Evolutionary conservation across 2,113 vertebrate species (phyloP).

Genomic region (Delphinus delphis): DNA sequence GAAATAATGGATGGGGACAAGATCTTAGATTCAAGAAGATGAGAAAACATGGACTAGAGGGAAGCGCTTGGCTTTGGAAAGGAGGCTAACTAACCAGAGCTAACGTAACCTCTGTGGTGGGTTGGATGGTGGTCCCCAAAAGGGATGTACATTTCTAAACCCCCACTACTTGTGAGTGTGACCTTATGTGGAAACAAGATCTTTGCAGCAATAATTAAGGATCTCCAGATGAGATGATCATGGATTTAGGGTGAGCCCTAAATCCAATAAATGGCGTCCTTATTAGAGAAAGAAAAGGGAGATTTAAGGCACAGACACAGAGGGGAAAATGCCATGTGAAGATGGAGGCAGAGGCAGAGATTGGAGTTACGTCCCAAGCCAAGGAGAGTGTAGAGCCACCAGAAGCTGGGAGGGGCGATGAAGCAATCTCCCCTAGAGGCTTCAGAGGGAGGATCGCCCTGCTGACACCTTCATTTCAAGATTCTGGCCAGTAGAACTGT

Average conservation of each 20-base stretch:
- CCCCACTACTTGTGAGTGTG: not conserved
- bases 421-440: not conserved
- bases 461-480: not conserved
- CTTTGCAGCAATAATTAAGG: not conserved
- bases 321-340: not conserved
- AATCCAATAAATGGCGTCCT: not conserved
- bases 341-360: not conserved
- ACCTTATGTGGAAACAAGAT: not conserved
- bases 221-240: not conserved
- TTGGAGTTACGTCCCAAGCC: not conserved
- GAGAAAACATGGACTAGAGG: not conserved
- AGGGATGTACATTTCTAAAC: not conserved
- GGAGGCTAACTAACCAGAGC: not conserved
- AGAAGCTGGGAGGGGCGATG: not conserved
- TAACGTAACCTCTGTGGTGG: not conserved
- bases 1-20: not conserved
- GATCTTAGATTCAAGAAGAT: not conserved
- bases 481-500: not conserved
- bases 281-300: not conserved
- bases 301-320: not conserved
- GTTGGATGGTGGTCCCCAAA: not conserved
- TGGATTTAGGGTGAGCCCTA: not conserved
- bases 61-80: not conserved
- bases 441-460: not conserved
- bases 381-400: not conserved